Evolutionary conservation across 2,113 vertebrate genomes (phyloP).

Genomic region (Phycodurus eques): DNA sequence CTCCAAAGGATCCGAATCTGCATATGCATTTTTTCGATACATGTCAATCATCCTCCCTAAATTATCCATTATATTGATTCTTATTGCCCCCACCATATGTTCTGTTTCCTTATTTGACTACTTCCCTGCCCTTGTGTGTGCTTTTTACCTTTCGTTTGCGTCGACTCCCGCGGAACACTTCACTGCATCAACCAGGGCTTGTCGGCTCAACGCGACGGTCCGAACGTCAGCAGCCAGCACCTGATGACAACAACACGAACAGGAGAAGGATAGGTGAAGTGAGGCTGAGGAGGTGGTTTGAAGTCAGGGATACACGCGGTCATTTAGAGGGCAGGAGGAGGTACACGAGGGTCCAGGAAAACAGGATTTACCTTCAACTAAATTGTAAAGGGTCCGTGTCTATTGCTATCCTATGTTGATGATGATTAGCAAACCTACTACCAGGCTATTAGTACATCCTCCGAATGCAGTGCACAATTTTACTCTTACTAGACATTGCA

Average conservation of each 20-base stretch:
- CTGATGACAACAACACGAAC: slow-evolving; percentile 59
- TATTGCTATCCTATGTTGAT: too few relatives aligned
- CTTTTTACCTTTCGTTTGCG: slow-evolving; percentile 69
- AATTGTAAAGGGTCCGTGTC: background rate
- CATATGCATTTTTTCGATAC: background rate
- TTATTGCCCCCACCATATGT: slow-evolving; percentile 5
- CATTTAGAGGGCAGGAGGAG: background rate
- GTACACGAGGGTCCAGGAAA: background rate
- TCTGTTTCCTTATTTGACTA: background rate
- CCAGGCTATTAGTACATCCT: too few relatives aligned
- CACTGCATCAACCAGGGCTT: slow-evolving; percentile 78
- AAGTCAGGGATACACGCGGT: background rate
- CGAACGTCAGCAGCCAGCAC: slow-evolving; percentile 78
- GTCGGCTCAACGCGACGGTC: slow-evolving; percentile 65
- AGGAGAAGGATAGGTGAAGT: background rate
- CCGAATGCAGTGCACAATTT: background rate
- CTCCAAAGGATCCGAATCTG: background rate
- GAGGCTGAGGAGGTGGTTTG: background rate
- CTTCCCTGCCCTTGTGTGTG: background rate
- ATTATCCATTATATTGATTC: slow-evolving; percentile 4
- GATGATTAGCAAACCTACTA: too few relatives aligned
- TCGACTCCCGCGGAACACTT: slow-evolving; percentile 71
- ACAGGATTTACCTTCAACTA: background rate
- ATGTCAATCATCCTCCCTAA: slow-evolving; percentile 9
- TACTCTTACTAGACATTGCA: background rate